phyloP scores from a whole-genome alignment of 2,888 invertebrate genomes.

The Pogonocherus hispidulus region DNA sequence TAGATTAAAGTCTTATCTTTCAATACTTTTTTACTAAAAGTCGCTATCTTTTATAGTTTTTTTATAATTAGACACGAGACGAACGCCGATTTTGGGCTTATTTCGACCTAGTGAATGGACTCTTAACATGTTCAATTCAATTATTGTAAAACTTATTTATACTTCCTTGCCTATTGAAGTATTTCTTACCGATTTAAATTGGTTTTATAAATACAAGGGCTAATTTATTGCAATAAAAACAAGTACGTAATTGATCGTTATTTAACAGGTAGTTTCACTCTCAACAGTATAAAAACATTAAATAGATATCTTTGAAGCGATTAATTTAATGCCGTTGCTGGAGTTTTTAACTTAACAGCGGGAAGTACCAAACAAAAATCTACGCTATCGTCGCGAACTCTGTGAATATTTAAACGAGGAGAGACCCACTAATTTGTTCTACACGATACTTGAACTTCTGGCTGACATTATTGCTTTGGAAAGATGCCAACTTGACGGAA shows the following conservation, averaged over 20 bases:
- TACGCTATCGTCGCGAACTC: conserved; percentile 56
- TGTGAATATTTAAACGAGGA: conserved; percentile 63
- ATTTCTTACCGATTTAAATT: too few relatives aligned
- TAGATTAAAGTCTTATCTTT: too few relatives aligned
- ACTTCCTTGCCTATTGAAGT: too few relatives aligned
- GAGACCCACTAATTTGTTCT: conserved; percentile 65
- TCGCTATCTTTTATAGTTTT: too few relatives aligned
- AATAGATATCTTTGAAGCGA: neutral
- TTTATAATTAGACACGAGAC: too few relatives aligned
- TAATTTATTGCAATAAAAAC: too few relatives aligned
- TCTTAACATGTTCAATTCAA: too few relatives aligned
- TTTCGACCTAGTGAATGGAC: too few relatives aligned
- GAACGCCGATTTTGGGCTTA: too few relatives aligned
- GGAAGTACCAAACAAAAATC: conserved; percentile 45
- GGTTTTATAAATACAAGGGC: too few relatives aligned
- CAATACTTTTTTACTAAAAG: too few relatives aligned
- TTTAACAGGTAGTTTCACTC: conserved; percentile 1
- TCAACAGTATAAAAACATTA: neutral
- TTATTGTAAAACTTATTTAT: too few relatives aligned
- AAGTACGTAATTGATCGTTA: neutral
- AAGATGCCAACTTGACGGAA: conserved; percentile 63
- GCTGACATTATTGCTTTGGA: conserved; percentile 64
- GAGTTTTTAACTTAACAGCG: neutral
- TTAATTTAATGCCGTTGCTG: neutral
- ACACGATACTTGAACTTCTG: conserved; percentile 64